phyloP scores from a whole-genome alignment of 2,113 vertebrate genomes.

The Eulemur macaco region DNA sequence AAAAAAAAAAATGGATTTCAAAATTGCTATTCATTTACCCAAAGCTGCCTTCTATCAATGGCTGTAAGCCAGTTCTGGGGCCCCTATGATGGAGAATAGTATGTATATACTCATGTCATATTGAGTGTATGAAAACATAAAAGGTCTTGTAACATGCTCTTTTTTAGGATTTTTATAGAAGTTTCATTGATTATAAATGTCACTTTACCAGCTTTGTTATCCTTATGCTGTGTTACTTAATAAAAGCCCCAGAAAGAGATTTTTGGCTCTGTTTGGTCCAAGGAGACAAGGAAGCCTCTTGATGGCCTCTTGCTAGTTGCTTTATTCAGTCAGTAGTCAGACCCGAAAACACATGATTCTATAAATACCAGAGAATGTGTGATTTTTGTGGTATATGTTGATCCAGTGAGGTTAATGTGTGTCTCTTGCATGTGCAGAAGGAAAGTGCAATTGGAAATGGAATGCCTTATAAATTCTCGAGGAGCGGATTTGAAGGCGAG shows the following conservation, averaged over 20 bases:
- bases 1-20: slow-evolving; percentile 49
- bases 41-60: slow-evolving; percentile 49
- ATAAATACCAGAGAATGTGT: neutral
- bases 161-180: neutral
- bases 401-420: neutral
- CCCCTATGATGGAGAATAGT: neutral
- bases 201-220: neutral
- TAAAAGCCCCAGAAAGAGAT: neutral
- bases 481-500: neutral
- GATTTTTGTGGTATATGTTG: neutral
- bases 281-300: slow-evolving; percentile 2
- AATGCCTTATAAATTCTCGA: neutral
- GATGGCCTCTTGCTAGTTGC: neutral
- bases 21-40: slow-evolving; percentile 62
- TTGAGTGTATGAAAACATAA: neutral
- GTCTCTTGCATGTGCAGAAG: neutral
- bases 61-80: slow-evolving; percentile 51
- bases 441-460: neutral
- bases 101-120: neutral
- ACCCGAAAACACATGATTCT: neutral
- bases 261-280: slow-evolving; percentile 42
- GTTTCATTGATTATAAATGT: neutral
- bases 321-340: neutral
- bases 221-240: neutral
- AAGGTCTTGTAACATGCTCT: neutral